A percentile compares a stretch with the other conserved stretches of the same genome.
Conservation (phyloP, 2,113 vertebrate species). For the Brachyistius frenatus region DNA sequence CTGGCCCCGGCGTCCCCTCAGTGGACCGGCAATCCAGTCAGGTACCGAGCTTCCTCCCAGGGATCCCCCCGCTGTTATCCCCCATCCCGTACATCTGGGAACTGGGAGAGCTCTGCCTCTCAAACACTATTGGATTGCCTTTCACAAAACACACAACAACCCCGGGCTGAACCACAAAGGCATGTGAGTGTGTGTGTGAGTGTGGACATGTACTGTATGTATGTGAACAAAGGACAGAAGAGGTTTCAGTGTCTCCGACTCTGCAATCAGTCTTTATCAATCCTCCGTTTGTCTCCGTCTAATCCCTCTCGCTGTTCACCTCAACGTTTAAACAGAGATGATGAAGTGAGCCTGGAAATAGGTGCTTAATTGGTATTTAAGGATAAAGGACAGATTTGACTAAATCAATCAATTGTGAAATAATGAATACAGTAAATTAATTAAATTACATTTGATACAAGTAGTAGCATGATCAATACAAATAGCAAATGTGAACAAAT, state of each 20-base stretch:
- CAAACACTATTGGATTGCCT: slow-evolving; percentile 23
- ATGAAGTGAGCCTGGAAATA: no score
- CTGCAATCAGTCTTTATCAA: slow-evolving; percentile 8
- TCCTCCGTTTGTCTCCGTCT: slow-evolving; percentile 5
- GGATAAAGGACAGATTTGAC: no score
- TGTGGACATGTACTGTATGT: not conserved
- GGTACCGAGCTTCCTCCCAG: not conserved
- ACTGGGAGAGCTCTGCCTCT: not conserved
- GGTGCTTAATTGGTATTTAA: no score
- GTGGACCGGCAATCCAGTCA: slow-evolving; percentile 11
- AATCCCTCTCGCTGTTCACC: not conserved
- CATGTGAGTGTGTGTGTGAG: slow-evolving; percentile 4
- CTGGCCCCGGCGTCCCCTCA: slow-evolving; percentile 16
- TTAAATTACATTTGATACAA: no score
- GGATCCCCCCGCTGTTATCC: not conserved
- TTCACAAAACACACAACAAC: not conserved
- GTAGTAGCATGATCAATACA: no score
- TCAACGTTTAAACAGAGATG: not conserved
- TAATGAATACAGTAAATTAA: no score
- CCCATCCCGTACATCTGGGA: slow-evolving; percentile 3
- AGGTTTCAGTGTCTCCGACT: not conserved
- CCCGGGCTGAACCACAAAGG: not conserved
- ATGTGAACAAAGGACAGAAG: not conserved
- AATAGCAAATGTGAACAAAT: no score
- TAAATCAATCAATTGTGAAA: no score